phyloP scores from a whole-genome alignment of 2,113 vertebrate species.

The Myocastor coypus region DNA sequence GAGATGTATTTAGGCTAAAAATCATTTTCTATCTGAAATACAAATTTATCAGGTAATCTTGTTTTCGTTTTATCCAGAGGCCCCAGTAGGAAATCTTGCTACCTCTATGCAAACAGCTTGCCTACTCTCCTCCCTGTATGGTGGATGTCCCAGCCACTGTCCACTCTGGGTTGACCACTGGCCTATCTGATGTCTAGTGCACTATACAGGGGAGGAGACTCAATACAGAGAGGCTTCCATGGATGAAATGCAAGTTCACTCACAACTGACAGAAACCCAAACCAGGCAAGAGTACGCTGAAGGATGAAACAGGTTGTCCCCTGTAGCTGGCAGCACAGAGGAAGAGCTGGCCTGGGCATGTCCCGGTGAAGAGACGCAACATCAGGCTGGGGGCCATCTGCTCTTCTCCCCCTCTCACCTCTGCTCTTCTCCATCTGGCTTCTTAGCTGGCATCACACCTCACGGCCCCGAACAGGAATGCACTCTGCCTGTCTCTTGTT shows the following conservation, averaged over 20 bases:
- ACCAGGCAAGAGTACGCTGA: too few species aligned
- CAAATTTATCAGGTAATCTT: neutral
- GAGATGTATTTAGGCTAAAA: neutral
- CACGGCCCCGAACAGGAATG: neutral
- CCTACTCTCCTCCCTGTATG: neutral
- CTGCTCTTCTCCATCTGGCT: neutral
- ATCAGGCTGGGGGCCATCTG: too few species aligned
- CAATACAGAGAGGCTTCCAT: neutral
- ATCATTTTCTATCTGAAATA: constrained; percentile 1
- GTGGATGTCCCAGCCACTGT: too few species aligned
- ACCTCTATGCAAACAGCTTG: neutral
- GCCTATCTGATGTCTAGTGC: neutral
- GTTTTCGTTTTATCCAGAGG: neutral
- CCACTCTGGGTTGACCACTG: neutral
- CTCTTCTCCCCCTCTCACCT: neutral
- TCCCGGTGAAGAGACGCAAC: too few species aligned
- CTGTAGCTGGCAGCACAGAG: neutral
- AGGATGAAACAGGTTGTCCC: too few species aligned
- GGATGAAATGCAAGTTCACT: neutral
- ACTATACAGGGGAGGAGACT: neutral
- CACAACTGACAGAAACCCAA: neutral
- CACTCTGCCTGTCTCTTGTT: neutral
- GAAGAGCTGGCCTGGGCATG: neutral
- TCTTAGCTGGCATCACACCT: neutral
- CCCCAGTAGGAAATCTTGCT: neutral